Conservation (phyloP, 35 echinoderm and acorn worm genomes). For the Ophioderma brevispina region DNA sequence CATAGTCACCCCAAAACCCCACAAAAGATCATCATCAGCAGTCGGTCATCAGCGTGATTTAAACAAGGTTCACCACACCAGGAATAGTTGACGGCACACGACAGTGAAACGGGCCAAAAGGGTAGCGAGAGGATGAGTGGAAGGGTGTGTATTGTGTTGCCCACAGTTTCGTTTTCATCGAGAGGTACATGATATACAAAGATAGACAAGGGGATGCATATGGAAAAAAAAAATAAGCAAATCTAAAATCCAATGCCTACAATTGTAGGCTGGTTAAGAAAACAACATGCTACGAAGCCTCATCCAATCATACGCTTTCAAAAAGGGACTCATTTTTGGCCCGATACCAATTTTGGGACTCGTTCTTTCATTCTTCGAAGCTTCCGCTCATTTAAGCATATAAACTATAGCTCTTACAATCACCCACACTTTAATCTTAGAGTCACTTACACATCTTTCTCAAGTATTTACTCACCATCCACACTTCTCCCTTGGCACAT, state of each 20-base stretch:
- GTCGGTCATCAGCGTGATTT: too few relatives aligned
- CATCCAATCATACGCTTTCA: too few relatives aligned
- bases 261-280: not conserved
- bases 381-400: not conserved
- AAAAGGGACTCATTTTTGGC: not conserved
- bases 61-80: too few relatives aligned
- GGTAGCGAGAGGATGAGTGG: not conserved
- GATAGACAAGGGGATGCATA: constrained; percentile 11
- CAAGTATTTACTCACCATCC: too few relatives aligned
- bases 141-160: not conserved
- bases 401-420: too few relatives aligned
- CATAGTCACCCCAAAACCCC: not conserved
- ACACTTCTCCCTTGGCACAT: too few relatives aligned
- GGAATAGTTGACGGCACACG: not conserved
- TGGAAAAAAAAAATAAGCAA: constrained; percentile 11
- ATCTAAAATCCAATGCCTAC: not conserved
- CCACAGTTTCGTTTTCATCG: not conserved
- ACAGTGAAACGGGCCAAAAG: too few relatives aligned
- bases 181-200: not conserved
- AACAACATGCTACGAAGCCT: not conserved
- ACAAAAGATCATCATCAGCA: not conserved
- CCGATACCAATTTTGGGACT: not conserved
- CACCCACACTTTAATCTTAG: too few relatives aligned
- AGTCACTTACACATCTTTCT: too few relatives aligned
- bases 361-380: not conserved